These are phyloP conservation scores for Hirtodrosophila confusa DNA, from an alignment of 2,888 invertebrate species.

Conservation along the genomic window DNA sequence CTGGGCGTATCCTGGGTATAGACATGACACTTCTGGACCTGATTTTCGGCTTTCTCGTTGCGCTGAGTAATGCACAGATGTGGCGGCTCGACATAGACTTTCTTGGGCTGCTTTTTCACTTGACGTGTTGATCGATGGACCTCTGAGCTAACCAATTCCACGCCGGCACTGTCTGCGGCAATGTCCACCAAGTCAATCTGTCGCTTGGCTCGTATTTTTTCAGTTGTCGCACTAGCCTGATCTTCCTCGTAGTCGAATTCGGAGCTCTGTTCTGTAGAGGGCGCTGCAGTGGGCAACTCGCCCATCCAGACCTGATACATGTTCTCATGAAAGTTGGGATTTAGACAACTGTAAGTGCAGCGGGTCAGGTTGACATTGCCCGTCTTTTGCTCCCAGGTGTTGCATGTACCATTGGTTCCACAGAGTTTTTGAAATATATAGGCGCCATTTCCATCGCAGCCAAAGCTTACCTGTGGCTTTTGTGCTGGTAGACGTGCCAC, in stretches of 20 bases:
- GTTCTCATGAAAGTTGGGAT: conserved; percentile 82
- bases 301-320: conserved; percentile 82
- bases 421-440: conserved; percentile 90
- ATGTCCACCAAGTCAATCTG: conserved; percentile 29
- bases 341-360: conserved; percentile 89
- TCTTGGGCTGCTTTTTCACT: conserved; percentile 58
- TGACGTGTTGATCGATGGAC: conserved; percentile 57
- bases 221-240: conserved; percentile 78
- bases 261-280: conserved; percentile 82
- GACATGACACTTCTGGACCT: conserved; percentile 86
- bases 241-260: conserved; percentile 84
- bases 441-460: conserved; percentile 89
- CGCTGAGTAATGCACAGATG: conserved; percentile 86
- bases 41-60: conserved; percentile 56
- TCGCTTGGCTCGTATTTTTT: conserved; percentile 66
- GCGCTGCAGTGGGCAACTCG: conserved; percentile 74
- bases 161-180: conserved; percentile 64
- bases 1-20: conserved; percentile 86
- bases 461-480: conserved; percentile 88
- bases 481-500: conserved; percentile 86
- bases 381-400: conserved; percentile 87
- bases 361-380: conserved; percentile 88
- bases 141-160: conserved; percentile 71
- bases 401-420: conserved; percentile 88
- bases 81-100: conserved; percentile 85